These are phyloP conservation scores for Mesaphorura yosii DNA, from an alignment of 1,140 invertebrate species.

Conservation along the genomic window DNA sequence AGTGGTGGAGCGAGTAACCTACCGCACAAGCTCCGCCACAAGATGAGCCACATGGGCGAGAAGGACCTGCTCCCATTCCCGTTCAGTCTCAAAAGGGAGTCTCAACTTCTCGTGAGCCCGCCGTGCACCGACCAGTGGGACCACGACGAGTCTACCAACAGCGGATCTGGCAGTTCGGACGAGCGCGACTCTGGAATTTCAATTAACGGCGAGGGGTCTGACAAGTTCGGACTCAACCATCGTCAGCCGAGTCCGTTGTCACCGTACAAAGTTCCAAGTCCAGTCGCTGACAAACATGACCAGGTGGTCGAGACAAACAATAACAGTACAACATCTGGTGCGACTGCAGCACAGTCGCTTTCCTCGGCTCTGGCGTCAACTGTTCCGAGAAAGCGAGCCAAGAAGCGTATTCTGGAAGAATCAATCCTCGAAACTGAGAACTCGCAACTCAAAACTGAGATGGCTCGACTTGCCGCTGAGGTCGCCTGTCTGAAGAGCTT, in stretches of 20 bases:
- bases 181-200: slow-evolving; percentile 79
- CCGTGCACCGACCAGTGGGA: slow-evolving; percentile 53
- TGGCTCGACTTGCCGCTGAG: slow-evolving; percentile 77
- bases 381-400: slow-evolving; percentile 33
- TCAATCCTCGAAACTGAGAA: slow-evolving; percentile 48
- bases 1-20: slow-evolving; percentile 40
- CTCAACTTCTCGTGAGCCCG: slow-evolving; percentile 55
- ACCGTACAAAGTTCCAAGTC: slow-evolving; percentile 15
- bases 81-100: slow-evolving; percentile 52
- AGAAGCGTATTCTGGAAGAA: slow-evolving; percentile 41
- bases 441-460: slow-evolving; percentile 63
- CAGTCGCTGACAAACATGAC: not conserved
- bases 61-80: slow-evolving; percentile 65
- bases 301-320: too few species aligned
- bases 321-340: too few species aligned
- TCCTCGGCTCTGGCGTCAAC: too few species aligned
- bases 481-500: slow-evolving; percentile 29
- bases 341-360: not conserved
- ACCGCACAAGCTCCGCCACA: slow-evolving; percentile 81
- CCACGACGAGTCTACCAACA: slow-evolving; percentile 43
- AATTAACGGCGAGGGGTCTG: slow-evolving; percentile 35
- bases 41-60: slow-evolving; percentile 67
- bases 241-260: slow-evolving; percentile 27
- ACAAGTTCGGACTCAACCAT: slow-evolving; percentile 20
- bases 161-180: slow-evolving; percentile 56